A percentile compares a stretch with the other conserved stretches of the same genome.
phyloP scores from a whole-genome alignment of 2,888 invertebrate genomes.

The Mellilla xanthometata region DNA sequence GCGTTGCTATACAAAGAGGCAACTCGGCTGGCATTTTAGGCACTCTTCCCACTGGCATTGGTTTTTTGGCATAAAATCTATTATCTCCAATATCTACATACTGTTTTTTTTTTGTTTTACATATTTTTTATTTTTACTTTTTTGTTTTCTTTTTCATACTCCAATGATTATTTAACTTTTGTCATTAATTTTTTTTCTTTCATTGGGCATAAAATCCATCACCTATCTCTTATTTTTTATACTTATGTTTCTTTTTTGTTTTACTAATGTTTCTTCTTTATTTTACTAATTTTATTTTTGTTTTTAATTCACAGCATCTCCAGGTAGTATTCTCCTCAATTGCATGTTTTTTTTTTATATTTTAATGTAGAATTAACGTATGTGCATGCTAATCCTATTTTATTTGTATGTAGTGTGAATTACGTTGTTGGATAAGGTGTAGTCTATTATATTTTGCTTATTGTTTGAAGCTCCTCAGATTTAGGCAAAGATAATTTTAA shows the following conservation, averaged over 20 bases:
- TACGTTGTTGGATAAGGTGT: not conserved
- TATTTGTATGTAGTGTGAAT: constrained; percentile 7
- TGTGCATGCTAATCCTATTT: constrained; percentile 18
- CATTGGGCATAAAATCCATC: too few species aligned
- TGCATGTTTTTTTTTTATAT: constrained; percentile 1
- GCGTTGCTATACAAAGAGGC: too few species aligned
- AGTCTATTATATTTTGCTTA: too few species aligned
- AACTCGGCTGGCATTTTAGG: too few species aligned
- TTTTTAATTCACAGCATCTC: constrained; percentile 44
- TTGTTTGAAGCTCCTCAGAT: too few species aligned
- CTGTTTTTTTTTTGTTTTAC: too few species aligned
- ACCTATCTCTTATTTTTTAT: constrained; percentile 21
- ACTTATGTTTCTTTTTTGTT: constrained; percentile 33
- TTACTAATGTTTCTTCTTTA: constrained; percentile 26
- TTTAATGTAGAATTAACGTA: constrained; percentile 3
- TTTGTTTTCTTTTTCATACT: not conserved
- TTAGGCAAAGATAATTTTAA: too few species aligned
- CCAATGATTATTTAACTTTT: not conserved
- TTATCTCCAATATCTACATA: too few species aligned
- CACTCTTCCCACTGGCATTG: too few species aligned
- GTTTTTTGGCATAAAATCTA: too few species aligned
- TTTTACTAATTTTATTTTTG: constrained; percentile 30
- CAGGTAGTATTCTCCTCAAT: constrained; percentile 43
- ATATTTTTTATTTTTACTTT: too few species aligned
- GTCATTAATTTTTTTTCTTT: not conserved